phyloP scores from a whole-genome alignment of 2,797 vertebrate species.

The Cyprinodon diabolis region DNA sequence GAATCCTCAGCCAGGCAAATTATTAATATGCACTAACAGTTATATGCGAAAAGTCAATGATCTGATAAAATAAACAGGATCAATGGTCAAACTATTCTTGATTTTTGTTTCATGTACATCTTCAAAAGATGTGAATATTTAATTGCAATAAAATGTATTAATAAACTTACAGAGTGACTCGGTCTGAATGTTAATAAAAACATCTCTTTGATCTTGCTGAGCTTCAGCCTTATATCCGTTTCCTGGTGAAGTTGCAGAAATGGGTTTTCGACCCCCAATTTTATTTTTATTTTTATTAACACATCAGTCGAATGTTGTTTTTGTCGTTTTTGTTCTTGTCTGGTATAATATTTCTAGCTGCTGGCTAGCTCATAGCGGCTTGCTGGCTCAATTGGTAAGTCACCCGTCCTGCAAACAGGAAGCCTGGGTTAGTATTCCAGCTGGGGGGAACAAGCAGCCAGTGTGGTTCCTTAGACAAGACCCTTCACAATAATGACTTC shows the following conservation, averaged over 20 bases:
- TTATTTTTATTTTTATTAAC: not conserved
- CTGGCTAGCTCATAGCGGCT: too few species aligned
- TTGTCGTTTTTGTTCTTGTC: not conserved
- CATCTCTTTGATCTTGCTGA: not conserved
- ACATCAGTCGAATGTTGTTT: not conserved
- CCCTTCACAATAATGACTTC: too few species aligned
- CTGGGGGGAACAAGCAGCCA: too few species aligned
- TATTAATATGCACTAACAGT: conserved; percentile 55
- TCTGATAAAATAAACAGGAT: conserved; percentile 46
- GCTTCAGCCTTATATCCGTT: not conserved
- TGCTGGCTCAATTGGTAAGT: too few species aligned
- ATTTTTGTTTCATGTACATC: conserved; percentile 34
- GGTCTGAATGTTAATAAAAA: not conserved
- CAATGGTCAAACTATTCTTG: conserved; percentile 46
- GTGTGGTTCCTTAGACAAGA: too few species aligned
- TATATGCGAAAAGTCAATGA: conserved; percentile 50
- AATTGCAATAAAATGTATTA: conserved; percentile 23
- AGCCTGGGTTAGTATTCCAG: too few species aligned
- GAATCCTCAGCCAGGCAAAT: conserved; percentile 26
- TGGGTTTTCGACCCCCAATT: not conserved
- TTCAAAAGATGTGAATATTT: conserved; percentile 43
- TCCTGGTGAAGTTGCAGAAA: not conserved
- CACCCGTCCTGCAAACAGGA: too few species aligned
- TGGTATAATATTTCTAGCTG: not conserved
- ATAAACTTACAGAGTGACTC: conserved; percentile 9